Evolutionary conservation across 2,113 vertebrate species (phyloP).

Genomic region (Jaculus jaculus): DNA sequence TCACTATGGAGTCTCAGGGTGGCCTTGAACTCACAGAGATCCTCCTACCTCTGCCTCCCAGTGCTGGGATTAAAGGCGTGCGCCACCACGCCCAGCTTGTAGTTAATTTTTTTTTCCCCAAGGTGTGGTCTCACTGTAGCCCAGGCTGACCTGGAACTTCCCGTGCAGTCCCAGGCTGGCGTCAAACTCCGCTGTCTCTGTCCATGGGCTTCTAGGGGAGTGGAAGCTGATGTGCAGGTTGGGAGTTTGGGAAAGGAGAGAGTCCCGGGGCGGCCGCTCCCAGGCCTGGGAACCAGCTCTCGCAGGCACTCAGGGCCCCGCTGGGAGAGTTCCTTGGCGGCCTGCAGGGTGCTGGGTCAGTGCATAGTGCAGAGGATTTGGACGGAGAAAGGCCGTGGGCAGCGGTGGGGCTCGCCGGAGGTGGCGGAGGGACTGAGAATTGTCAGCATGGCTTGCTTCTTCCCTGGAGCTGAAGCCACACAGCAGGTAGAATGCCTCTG

Average conservation of each 20-base stretch:
- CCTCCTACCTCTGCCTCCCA: too few species aligned
- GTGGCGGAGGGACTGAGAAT: neutral
- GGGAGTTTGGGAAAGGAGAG: neutral
- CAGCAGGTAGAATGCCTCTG: neutral
- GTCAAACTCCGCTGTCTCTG: too few species aligned
- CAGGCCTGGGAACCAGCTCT: slow-evolving; percentile 5
- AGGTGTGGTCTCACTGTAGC: too few species aligned
- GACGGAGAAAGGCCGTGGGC: neutral
- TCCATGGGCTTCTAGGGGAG: neutral
- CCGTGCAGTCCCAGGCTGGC: too few species aligned
- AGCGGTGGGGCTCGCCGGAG: neutral
- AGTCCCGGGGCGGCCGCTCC: too few species aligned
- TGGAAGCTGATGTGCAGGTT: neutral
- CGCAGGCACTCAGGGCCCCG: neutral
- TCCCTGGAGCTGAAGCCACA: neutral
- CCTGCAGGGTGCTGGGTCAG: neutral
- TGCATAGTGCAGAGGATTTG: neutral
- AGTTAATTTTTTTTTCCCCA: too few species aligned
- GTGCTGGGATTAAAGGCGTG: too few species aligned
- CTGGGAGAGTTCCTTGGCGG: neutral
- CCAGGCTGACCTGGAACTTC: too few species aligned
- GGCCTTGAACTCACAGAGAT: too few species aligned
- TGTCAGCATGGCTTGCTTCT: neutral
- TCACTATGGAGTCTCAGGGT: too few species aligned
- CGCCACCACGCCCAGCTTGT: too few species aligned